Conservation (phyloP, 2,797 vertebrate species). For the Gadopsis bispinosus region DNA sequence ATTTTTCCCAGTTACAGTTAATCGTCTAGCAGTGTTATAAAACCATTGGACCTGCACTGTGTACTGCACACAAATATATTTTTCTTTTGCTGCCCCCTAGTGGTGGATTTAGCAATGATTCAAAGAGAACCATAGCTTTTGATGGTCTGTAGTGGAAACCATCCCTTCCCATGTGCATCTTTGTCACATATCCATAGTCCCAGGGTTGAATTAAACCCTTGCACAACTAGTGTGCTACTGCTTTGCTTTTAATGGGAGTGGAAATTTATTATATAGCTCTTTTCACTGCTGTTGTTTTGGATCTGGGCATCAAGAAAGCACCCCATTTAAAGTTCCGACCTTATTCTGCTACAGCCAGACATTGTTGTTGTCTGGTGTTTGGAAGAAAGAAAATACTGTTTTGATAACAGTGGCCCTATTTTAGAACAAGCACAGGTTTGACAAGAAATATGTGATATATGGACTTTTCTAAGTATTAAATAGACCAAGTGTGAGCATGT, state of each 20-base stretch:
- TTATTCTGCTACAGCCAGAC: not conserved
- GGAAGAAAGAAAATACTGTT: not conserved
- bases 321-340: not conserved
- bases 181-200: not conserved
- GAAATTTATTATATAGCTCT: not conserved
- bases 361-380: not conserved
- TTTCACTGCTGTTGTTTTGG: not conserved
- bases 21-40: not conserved
- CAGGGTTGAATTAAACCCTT: not conserved
- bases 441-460: not conserved
- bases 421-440: not conserved
- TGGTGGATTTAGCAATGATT: conserved; percentile 26
- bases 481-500: not conserved
- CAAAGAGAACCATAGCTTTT: not conserved
- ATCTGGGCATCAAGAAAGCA: not conserved
- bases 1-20: not conserved
- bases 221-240: not conserved
- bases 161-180: not conserved
- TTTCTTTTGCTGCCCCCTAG: conserved; percentile 46
- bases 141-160: not conserved
- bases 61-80: not conserved
- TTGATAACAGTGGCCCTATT: too few species aligned
- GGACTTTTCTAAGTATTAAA: not conserved
- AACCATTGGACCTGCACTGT: not conserved
- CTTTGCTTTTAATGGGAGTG: not conserved